These are phyloP conservation scores for Acleris cristana DNA, from an alignment of 2,888 invertebrate species.

Conservation along the genomic window DNA sequence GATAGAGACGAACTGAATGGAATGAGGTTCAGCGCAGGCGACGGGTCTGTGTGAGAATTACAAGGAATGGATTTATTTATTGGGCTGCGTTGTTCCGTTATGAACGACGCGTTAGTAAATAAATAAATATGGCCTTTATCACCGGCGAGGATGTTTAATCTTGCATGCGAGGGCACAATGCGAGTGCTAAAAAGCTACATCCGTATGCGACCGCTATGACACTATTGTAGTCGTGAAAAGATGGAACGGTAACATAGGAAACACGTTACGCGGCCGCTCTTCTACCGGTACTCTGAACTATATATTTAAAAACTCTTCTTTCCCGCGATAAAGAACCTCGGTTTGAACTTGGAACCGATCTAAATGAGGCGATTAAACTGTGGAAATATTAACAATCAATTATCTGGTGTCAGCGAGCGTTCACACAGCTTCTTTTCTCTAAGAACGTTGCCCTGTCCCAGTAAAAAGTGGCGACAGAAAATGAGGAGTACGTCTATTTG, in stretches of 20 bases:
- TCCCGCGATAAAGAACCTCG: neutral
- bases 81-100: slow-evolving; percentile 78
- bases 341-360: neutral
- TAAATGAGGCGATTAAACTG: slow-evolving; percentile 1
- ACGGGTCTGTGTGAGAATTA: slow-evolving; percentile 77
- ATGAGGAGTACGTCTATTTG: slow-evolving; percentile 56
- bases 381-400: slow-evolving; percentile 7
- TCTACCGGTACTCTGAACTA: neutral
- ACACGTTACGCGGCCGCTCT: neutral
- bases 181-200: slow-evolving; percentile 55
- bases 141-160: slow-evolving; percentile 52
- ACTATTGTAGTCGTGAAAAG: slow-evolving; percentile 15
- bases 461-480: slow-evolving; percentile 48
- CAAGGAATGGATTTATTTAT: slow-evolving; percentile 81
- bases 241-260: slow-evolving; percentile 14
- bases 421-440: slow-evolving; percentile 39
- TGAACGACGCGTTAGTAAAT: slow-evolving; percentile 62
- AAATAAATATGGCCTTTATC: slow-evolving; percentile 62
- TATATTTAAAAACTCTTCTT: neutral
- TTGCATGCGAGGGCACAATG: slow-evolving; percentile 49
- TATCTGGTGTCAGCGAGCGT: slow-evolving; percentile 16
- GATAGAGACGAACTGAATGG: slow-evolving; percentile 70
- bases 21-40: slow-evolving; percentile 75
- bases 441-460: slow-evolving; percentile 56
- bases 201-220: slow-evolving; percentile 46